These are phyloP conservation scores for Lepilemur ruficaudatus DNA, from an alignment of 2,797 vertebrate species.

Conservation along the genomic window DNA sequence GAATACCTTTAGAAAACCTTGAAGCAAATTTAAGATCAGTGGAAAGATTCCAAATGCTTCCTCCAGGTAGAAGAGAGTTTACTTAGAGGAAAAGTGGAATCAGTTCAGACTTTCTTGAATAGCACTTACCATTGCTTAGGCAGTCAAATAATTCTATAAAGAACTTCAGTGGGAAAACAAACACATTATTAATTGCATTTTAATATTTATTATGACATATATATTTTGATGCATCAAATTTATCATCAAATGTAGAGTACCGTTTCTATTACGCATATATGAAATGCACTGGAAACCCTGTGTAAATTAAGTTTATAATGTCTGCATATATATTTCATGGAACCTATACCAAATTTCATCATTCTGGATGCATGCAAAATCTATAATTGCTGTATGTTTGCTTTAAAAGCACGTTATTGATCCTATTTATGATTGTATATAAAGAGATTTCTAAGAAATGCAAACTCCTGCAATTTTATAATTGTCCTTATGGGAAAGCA, in stretches of 20 bases:
- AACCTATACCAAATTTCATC: background rate
- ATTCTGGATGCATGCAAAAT: background rate
- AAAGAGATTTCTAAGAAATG: background rate
- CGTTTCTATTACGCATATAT: background rate
- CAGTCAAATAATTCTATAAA: background rate
- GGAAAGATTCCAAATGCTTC: background rate
- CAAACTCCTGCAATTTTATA: conserved; percentile 32
- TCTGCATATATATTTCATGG: background rate
- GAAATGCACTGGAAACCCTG: background rate
- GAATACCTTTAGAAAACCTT: background rate
- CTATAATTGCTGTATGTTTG: background rate
- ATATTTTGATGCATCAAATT: background rate
- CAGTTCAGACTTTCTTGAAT: background rate
- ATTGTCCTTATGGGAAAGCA: conserved; percentile 42
- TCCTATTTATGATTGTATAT: background rate
- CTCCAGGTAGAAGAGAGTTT: background rate
- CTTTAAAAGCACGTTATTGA: background rate
- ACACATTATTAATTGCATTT: background rate
- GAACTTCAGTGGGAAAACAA: background rate
- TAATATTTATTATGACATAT: background rate
- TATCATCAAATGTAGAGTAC: background rate
- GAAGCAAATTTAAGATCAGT: background rate
- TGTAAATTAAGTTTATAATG: background rate
- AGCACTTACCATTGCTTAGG: background rate
- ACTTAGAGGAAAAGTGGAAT: background rate